Percentiles rank a stretch among this genome's conserved stretches.
Conservation (phyloP, 2,113 vertebrate species). For the Onychostruthus taczanowskii region DNA sequence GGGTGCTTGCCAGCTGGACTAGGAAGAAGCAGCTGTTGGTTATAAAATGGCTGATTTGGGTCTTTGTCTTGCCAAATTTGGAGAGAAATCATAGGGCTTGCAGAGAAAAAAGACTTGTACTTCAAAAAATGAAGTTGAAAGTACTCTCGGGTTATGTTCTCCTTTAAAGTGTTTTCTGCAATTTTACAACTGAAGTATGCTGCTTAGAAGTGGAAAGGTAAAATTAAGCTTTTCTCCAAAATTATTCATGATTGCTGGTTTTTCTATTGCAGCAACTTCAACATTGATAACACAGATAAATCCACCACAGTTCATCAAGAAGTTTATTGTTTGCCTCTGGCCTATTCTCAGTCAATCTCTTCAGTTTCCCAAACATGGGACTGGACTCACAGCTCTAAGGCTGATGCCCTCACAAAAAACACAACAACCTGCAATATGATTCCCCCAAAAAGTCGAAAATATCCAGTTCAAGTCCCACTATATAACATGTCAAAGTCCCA, state of each 20-base stretch:
- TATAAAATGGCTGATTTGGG: conserved; percentile 14
- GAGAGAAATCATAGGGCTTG: not conserved
- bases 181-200: not conserved
- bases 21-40: not conserved
- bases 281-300: not conserved
- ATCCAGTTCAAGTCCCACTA: not conserved
- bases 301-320: not conserved
- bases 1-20: conserved; percentile 18
- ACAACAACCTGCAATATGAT: not conserved
- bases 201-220: not conserved
- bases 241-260: not conserved
- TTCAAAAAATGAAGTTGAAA: not conserved
- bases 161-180: not conserved
- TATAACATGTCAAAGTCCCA: not conserved
- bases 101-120: not conserved
- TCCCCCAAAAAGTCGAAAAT: not conserved
- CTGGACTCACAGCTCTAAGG: not conserved
- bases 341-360: not conserved
- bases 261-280: not conserved
- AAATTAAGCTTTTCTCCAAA: not conserved
- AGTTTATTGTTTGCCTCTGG: not conserved
- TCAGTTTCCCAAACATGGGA: not conserved
- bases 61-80: not conserved
- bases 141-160: not conserved
- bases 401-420: not conserved